phyloP scores from a whole-genome alignment of 2,888 invertebrate species.

The Lochmaea capreae region DNA sequence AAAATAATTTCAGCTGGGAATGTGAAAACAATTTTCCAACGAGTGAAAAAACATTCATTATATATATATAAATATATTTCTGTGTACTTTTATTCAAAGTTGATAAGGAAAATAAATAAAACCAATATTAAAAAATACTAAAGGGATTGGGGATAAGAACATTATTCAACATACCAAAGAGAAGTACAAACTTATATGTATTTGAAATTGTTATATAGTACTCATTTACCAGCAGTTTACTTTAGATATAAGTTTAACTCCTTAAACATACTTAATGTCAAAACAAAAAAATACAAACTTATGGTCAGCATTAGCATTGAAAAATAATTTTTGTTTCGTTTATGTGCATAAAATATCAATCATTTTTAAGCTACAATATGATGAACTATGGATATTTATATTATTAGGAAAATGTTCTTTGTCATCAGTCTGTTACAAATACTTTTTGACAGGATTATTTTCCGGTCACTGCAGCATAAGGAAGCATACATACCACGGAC shows the following conservation, averaged over 20 bases:
- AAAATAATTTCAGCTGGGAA: too few relatives aligned
- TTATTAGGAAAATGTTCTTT: too few relatives aligned
- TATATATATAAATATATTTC: neutral
- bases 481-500: too few relatives aligned
- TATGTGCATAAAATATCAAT: too few relatives aligned
- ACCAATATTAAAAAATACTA: neutral
- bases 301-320: too few relatives aligned
- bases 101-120: conserved; percentile 2
- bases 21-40: neutral
- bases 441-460: too few relatives aligned
- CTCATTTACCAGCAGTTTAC: neutral
- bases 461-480: too few relatives aligned
- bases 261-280: neutral
- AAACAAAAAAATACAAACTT: neutral
- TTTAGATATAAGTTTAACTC: neutral
- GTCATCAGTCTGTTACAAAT: too few relatives aligned
- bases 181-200: neutral
- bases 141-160: neutral
- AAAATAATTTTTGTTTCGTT: too few relatives aligned
- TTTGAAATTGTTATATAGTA: neutral
- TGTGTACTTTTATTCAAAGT: neutral
- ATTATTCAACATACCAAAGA: conserved; percentile 1
- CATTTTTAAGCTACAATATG: too few relatives aligned
- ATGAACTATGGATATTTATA: too few relatives aligned
- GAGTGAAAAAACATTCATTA: neutral